Evolutionary conservation across 1,140 invertebrate species (phyloP).

Genomic region (Stegodyphus mimosarum): DNA sequence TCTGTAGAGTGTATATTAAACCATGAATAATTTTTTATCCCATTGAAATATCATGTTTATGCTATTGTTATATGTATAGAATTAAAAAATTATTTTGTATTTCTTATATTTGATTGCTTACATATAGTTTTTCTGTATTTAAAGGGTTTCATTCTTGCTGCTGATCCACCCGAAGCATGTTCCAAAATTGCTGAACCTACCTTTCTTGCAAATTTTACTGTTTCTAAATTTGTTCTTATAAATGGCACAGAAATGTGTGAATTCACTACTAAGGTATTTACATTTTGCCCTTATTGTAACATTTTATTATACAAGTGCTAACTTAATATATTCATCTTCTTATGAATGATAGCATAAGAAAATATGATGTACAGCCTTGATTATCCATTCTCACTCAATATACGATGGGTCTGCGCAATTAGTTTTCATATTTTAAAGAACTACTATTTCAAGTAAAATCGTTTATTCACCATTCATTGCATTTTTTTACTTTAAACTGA

Average conservation of each 20-base stretch:
- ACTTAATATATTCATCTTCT: too few species aligned
- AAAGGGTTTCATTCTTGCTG: conserved; percentile 60
- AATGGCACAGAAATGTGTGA: conserved; percentile 56
- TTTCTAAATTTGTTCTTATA: conserved; percentile 62
- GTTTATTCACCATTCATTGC: background rate
- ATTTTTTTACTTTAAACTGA: background rate
- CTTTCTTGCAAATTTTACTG: conserved; percentile 42
- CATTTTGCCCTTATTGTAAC: conserved; percentile 4
- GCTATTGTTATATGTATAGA: background rate
- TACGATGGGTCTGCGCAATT: background rate
- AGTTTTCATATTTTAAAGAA: background rate
- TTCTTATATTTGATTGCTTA: background rate
- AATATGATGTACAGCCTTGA: background rate
- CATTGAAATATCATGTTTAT: too few species aligned
- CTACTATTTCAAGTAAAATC: background rate
- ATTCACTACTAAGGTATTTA: conserved; percentile 55
- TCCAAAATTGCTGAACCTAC: conserved; percentile 49
- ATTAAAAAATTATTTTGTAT: too few species aligned
- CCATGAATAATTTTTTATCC: background rate
- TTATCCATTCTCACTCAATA: background rate
- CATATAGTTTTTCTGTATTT: conserved; percentile 8
- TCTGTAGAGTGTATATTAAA: background rate
- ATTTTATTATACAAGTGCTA: background rate
- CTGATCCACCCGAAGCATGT: conserved; percentile 63
- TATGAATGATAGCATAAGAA: too few species aligned